phyloP scores from a whole-genome alignment of 2,797 vertebrate genomes.

The Takifugu rubripes region DNA sequence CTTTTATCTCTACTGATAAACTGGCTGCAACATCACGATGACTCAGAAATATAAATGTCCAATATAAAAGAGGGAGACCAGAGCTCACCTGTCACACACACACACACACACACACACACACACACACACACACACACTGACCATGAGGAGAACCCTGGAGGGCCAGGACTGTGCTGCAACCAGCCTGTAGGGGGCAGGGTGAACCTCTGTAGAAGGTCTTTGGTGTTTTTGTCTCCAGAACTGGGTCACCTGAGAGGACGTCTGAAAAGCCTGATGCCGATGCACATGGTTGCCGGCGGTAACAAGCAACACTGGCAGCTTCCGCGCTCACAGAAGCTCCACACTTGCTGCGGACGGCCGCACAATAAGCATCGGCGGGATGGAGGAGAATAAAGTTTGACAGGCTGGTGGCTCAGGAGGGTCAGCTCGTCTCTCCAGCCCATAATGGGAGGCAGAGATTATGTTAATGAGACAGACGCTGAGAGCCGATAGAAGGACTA shows the following conservation, averaged over 20 bases:
- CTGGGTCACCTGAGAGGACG: conserved; percentile 29
- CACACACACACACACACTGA: no score
- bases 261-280: conserved; percentile 14
- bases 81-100: no score
- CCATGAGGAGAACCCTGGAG: conserved; percentile 10
- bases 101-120: no score
- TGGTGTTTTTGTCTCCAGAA: conserved; percentile 7
- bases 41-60: no score
- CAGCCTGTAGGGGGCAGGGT: background rate
- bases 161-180: conserved; percentile 30
- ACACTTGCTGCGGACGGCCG: conserved; percentile 31
- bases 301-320: conserved; percentile 44
- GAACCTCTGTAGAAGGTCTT: conserved; percentile 1
- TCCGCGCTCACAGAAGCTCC: conserved; percentile 39
- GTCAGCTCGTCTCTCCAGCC: conserved; percentile 63
- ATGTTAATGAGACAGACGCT: conserved; percentile 76
- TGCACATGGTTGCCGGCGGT: conserved; percentile 26
- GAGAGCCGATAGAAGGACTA: conserved; percentile 64
- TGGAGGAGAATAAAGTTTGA: conserved; percentile 71
- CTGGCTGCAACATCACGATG: no score
- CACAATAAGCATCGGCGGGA: conserved; percentile 49
- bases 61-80: no score
- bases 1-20: no score
- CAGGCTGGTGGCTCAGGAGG: conserved; percentile 57
- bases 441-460: conserved; percentile 73